Conservation (phyloP, 2,888 invertebrate species). For the Phyto melanocephala region DNA sequence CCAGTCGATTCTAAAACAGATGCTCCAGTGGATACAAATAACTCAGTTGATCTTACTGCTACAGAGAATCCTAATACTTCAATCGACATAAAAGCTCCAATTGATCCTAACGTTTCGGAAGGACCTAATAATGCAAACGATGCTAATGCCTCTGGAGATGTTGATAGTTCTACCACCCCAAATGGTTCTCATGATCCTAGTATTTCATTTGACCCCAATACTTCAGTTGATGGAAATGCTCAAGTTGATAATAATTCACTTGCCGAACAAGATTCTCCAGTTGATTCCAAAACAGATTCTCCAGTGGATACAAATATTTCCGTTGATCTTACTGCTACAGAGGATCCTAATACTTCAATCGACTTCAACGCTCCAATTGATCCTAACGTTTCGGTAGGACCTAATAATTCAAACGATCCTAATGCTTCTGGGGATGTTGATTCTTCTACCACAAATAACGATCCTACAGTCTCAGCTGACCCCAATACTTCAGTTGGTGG, state of each 20-base stretch:
- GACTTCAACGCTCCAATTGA: conserved; percentile 10
- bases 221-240: too few relatives aligned
- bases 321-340: conserved; percentile 21
- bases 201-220: conserved; percentile 31
- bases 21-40: conserved; percentile 16
- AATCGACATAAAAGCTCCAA: conserved; percentile 33
- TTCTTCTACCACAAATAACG: conserved; percentile 4
- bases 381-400: conserved; percentile 26
- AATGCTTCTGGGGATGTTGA: conserved; percentile 27
- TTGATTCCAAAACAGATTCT: conserved; percentile 33
- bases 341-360: conserved; percentile 28
- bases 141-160: background rate
- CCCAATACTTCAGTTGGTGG: conserved; percentile 51
- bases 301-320: conserved; percentile 48
- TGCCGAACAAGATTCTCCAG: too few relatives aligned
- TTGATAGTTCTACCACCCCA: conserved; percentile 20
- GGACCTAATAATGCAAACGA: conserved; percentile 22
- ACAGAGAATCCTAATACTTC: conserved; percentile 32
- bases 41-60: conserved; percentile 36
- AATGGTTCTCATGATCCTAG: conserved; percentile 40
- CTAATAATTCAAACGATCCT: conserved; percentile 29
- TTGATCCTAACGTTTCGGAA: conserved; percentile 24
- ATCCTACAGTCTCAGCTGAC: conserved; percentile 33
- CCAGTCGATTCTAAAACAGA: conserved; percentile 47
- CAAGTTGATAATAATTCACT: too few relatives aligned